Base-by-base conservation (phyloP, 1,140 invertebrate genomes). In the Drosophila ficusphila region DNA sequence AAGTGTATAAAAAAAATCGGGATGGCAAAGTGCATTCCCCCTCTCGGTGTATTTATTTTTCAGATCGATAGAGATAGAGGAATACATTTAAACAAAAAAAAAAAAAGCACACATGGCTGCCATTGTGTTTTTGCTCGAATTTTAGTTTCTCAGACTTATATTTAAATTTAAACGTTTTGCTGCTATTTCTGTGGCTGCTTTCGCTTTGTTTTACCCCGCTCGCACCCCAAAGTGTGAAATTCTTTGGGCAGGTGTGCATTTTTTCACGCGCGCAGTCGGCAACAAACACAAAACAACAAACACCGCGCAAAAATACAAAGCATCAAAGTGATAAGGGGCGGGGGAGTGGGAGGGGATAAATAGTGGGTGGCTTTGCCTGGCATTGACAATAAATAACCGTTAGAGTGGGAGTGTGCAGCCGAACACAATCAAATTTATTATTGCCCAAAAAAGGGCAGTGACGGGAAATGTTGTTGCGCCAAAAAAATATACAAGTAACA, bases 241-340 rank as follows among this genome's bases (percentile, higher is more conserved):
- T 88, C 82, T 64, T 82, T 56, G 67, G 56, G 82, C 82, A 86
- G 82, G 83, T 86, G 82, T 82, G 74, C 78, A 82, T 73, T 73
- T 82, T 49, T 76, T 57, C 39, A 54, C 46, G 49, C 47, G 49
- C 44, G 38, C 76, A 79, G 53, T 70, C 69, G 65, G 81, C 76
- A 86, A 81, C 81, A 86, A 85, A 85, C 78, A 82, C 73, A 75
- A 71, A 41, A 56, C 56, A 67, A 54, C 60, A 85, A 72, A 73
- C 51, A 33, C 18, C n/a, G 19, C 16, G 31, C 21, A 23, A 41
- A 67, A 65, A 67, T 65, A 33, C 21, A 29, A 19, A 52, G 49
- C 41, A 72, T 47, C 18, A 38, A 61, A 62, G 27, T 70, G 82
- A 86, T 88, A 73, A 68, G 25, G 27, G 8, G 38, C 7, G 6